These are phyloP conservation scores for Meteorus sp. DNA, from an alignment of 1,140 invertebrate species.

Conservation along the genomic window DNA sequence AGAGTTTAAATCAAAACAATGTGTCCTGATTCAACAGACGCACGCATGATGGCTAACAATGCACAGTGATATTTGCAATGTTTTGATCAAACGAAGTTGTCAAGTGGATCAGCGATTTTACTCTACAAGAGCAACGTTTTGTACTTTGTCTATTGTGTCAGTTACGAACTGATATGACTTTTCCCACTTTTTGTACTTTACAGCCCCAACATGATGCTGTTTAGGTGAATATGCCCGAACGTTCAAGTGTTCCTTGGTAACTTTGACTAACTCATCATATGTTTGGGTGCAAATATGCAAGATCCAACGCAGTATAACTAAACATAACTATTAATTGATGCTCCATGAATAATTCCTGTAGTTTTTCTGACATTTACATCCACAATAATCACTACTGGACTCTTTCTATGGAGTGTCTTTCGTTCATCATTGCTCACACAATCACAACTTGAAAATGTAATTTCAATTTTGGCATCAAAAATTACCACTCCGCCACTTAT, in stretches of 20 bases:
- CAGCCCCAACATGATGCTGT: too few relatives aligned
- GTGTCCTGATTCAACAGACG: not conserved
- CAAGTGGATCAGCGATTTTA: not conserved
- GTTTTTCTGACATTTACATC: conserved; percentile 84
- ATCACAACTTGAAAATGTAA: too few relatives aligned
- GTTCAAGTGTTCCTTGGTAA: conserved; percentile 58
- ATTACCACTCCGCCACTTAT: too few relatives aligned
- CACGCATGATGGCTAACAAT: not conserved
- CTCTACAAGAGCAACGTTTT: too few relatives aligned
- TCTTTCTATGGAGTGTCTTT: conserved; percentile 79
- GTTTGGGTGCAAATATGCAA: conserved; percentile 83
- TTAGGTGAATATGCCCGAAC: too few relatives aligned
- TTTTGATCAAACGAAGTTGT: not conserved
- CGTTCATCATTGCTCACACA: too few relatives aligned
- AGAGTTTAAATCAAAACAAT: not conserved
- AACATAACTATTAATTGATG: conserved; percentile 85
- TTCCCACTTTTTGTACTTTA: too few relatives aligned
- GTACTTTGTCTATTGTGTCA: too few relatives aligned
- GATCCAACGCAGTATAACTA: conserved; percentile 93
- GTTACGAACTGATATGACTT: too few relatives aligned
- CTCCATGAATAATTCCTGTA: conserved; percentile 74
- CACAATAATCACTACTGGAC: conserved; percentile 74
- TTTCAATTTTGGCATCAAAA: too few relatives aligned
- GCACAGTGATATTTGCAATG: not conserved
- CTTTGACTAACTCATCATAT: conserved; percentile 86